These are phyloP conservation scores for Hoplodrina blanda DNA, from an alignment of 2,888 invertebrate genomes.

Conservation along the genomic window DNA sequence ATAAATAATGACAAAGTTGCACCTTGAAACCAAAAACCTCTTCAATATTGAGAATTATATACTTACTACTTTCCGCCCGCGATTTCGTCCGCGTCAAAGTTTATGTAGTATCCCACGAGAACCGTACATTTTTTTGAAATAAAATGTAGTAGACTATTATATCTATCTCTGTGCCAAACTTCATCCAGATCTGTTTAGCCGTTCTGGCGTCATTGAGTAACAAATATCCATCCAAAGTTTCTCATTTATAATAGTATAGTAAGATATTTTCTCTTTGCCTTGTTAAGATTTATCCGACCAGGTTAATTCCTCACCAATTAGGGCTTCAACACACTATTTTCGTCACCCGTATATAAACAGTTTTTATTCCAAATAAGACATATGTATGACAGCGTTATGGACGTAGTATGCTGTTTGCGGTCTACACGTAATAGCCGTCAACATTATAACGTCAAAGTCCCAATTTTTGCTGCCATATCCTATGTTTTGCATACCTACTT, in stretches of 20 bases:
- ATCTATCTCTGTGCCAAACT: no score
- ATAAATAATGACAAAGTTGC: background rate
- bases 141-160: no score
- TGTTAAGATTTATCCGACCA: background rate
- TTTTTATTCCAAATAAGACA: background rate
- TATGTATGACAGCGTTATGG: background rate
- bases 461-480: constrained; percentile 4
- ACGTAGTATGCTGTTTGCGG: background rate
- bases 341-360: background rate
- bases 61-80: no score
- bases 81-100: no score
- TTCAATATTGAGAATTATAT: no score
- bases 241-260: background rate
- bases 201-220: no score
- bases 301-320: background rate
- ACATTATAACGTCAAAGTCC: constrained; percentile 8
- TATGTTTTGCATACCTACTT: constrained; percentile 10
- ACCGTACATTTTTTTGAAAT: no score
- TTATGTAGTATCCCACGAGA: no score
- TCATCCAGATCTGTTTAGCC: no score
- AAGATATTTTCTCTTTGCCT: background rate
- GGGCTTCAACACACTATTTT: background rate
- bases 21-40: no score
- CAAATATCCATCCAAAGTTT: no score
- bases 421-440: background rate